A percentile compares a stretch with the other conserved stretches of the same genome.
phyloP scores from a whole-genome alignment of 2,888 invertebrate species.

The Ethmia dodecea region DNA sequence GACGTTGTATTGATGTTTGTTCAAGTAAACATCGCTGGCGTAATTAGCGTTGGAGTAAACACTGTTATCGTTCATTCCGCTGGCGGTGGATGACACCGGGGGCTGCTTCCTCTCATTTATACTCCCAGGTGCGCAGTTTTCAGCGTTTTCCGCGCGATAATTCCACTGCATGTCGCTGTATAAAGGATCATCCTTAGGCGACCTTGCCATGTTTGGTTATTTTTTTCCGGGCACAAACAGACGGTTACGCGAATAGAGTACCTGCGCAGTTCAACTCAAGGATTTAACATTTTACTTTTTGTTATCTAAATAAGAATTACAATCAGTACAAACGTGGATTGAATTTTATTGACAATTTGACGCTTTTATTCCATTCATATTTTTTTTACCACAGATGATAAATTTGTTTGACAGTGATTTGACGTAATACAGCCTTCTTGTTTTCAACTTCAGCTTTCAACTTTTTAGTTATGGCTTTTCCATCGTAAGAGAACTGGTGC shows the following conservation, averaged over 20 bases:
- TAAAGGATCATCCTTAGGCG: conserved; percentile 69
- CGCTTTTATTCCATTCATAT: conserved; percentile 8
- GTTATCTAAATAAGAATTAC: conserved; percentile 27
- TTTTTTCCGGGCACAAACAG: conserved; percentile 35
- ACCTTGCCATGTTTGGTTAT: conserved; percentile 73
- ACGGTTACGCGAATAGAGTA: conserved; percentile 24
- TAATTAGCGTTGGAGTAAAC: conserved; percentile 53
- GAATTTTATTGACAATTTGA: conserved; percentile 55
- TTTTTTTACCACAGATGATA: neutral
- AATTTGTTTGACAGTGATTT: neutral
- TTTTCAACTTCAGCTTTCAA: too few species aligned
- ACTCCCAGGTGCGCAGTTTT: conserved; percentile 52
- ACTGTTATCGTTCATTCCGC: conserved; percentile 50
- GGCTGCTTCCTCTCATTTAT: conserved; percentile 52
- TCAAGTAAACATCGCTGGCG: conserved; percentile 56
- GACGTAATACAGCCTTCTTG: too few species aligned
- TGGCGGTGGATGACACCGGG: conserved; percentile 39
- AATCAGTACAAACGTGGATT: conserved; percentile 52
- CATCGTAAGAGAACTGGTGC: too few species aligned
- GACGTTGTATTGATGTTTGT: conserved; percentile 53
- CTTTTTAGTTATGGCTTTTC: too few species aligned
- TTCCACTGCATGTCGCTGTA: conserved; percentile 69
- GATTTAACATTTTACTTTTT: conserved; percentile 56
- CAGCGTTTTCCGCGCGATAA: conserved; percentile 52
- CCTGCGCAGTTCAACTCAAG: conserved; percentile 35